Percentiles rank a stretch among this genome's conserved stretches.
phyloP scores from a whole-genome alignment of 1,140 invertebrate species.

The Drosophila gunungcola region DNA sequence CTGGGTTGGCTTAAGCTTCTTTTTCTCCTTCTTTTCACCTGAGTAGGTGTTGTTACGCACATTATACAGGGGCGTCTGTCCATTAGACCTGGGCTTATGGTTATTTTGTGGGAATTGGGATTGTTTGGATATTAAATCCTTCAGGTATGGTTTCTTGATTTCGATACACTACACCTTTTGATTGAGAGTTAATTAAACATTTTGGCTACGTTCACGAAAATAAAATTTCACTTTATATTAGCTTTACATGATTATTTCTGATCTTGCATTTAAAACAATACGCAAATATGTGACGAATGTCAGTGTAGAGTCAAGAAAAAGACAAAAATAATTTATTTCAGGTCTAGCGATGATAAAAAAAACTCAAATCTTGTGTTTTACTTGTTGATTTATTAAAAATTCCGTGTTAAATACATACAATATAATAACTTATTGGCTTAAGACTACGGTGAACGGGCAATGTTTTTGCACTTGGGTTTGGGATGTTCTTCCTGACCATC shows the following conservation, averaged over 20 bases:
- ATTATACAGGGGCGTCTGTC: slow-evolving; percentile 50
- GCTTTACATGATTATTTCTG: no score
- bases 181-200: no score
- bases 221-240: no score
- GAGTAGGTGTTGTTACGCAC: slow-evolving; percentile 80
- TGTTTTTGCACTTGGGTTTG: slow-evolving; percentile 47
- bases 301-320: no score
- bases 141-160: no score
- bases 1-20: slow-evolving; percentile 3
- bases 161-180: no score
- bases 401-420: slow-evolving; percentile 41
- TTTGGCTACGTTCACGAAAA: no score
- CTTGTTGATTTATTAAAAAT: slow-evolving; percentile 43
- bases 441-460: slow-evolving; percentile 41
- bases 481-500: not conserved
- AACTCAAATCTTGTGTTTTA: not conserved
- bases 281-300: no score
- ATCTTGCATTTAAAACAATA: no score
- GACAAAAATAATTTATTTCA: no score
- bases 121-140: no score
- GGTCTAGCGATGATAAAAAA: no score
- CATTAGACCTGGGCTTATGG: slow-evolving; percentile 56
- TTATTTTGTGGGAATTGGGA: slow-evolving; percentile 68
- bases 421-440: slow-evolving; percentile 54
- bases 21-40: slow-evolving; percentile 13